Percentiles rank a stretch among this genome's conserved stretches.
These are phyloP conservation scores for Thumatha senex DNA, from an alignment of 2,888 invertebrate species.

Conservation along the genomic window DNA sequence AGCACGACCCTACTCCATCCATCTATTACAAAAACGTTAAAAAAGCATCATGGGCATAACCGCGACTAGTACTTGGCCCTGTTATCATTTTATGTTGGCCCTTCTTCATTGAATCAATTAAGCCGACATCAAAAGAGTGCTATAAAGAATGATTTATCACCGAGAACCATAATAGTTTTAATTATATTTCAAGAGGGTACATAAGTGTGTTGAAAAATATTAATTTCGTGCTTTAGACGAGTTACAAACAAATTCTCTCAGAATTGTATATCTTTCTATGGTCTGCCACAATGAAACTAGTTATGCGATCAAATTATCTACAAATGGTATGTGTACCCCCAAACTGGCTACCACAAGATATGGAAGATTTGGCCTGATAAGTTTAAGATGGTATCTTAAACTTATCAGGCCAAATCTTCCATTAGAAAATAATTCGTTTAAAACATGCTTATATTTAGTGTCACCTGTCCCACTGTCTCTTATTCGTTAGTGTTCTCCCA, in stretches of 20 bases:
- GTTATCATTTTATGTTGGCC: conserved; percentile 67
- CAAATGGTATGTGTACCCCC: too few species aligned
- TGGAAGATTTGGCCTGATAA: too few species aligned
- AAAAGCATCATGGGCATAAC: conserved; percentile 34
- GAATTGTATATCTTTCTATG: conserved; percentile 7
- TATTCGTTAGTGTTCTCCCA: too few species aligned
- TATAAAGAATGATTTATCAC: conserved; percentile 73
- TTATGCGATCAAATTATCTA: not conserved
- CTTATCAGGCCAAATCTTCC: too few species aligned
- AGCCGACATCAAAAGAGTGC: conserved; percentile 62
- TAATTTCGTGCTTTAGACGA: conserved; percentile 19
- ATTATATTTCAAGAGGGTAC: conserved; percentile 67
- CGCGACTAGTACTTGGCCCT: conserved; percentile 52
- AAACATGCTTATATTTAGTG: too few species aligned
- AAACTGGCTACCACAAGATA: too few species aligned
- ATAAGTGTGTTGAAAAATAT: conserved; percentile 26
- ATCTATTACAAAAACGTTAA: conserved; percentile 33
- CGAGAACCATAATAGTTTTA: conserved; percentile 66
- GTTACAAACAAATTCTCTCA: conserved; percentile 21
- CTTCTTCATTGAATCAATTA: conserved; percentile 73
- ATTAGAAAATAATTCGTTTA: too few species aligned
- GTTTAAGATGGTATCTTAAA: too few species aligned
- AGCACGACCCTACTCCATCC: too few species aligned
- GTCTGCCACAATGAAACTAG: not conserved
- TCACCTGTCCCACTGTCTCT: too few species aligned